Percentiles rank a stretch among this genome's conserved stretches.
Evolutionary conservation across 2,797 vertebrate genomes (phyloP).

Genomic region (Sebastes vulpes): DNA sequence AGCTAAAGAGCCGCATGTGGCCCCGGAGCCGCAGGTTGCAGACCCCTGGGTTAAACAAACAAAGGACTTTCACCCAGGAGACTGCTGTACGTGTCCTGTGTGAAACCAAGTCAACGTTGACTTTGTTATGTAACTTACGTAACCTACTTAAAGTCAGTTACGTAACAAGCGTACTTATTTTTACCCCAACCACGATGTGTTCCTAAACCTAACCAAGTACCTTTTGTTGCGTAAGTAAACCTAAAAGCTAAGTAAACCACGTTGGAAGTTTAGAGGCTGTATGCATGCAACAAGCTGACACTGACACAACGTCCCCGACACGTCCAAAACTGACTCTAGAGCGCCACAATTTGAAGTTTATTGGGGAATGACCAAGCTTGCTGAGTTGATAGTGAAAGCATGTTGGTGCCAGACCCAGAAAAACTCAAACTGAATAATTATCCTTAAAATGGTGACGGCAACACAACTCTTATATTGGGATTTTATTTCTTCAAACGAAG

Average conservation of each 20-base stretch:
- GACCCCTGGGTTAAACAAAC: no score
- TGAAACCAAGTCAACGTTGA: no score
- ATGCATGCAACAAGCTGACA: background rate
- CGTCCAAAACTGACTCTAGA: rapidly evolving
- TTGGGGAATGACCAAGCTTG: no score
- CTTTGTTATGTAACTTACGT: background rate
- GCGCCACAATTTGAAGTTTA: background rate
- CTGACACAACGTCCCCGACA: background rate
- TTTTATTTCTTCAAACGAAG: background rate
- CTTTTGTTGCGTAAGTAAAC: background rate
- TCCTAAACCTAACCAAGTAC: background rate
- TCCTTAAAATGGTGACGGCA: no score
- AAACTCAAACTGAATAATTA: background rate
- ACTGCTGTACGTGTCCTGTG: no score
- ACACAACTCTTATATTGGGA: background rate
- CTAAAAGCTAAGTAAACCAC: background rate
- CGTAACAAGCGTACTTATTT: background rate
- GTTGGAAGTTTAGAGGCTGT: background rate
- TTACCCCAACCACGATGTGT: background rate
- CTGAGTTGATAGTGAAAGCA: background rate
- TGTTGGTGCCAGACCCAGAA: background rate
- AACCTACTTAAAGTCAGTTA: background rate
- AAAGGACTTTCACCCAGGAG: no score
- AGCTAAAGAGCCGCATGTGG: no score
- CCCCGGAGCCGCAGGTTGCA: no score